Evolutionary conservation across 2,797 vertebrate species (phyloP).

Genomic region (Cynodonichthys magdalenae): DNA sequence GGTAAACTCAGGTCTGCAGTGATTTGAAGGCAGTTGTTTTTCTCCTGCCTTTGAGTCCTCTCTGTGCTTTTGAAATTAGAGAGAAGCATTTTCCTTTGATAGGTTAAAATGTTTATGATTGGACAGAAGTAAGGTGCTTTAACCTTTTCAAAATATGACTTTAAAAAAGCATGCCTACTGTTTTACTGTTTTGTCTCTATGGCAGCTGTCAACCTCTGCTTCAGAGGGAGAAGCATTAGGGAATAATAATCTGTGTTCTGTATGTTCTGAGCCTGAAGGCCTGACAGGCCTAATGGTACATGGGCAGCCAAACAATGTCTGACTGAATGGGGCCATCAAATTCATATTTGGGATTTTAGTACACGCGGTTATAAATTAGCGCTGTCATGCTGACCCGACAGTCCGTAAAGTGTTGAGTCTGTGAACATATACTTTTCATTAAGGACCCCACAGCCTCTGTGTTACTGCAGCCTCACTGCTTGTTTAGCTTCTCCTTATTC

Average conservation of each 20-base stretch:
- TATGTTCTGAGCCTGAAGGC: conserved; percentile 64
- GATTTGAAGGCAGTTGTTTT: conserved; percentile 2
- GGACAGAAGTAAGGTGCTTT: conserved; percentile 11
- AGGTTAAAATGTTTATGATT: conserved; percentile 29
- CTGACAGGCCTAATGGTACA: conserved; percentile 62
- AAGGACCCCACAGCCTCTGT: conserved; percentile 14
- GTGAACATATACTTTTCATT: conserved; percentile 34
- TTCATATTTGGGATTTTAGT: conserved; percentile 53
- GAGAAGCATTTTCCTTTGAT: conserved; percentile 22
- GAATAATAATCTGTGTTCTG: conserved; percentile 60
- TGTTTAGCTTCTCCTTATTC: conserved; percentile 38
- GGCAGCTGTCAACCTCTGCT: conserved; percentile 66
- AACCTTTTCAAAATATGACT: conserved; percentile 2
- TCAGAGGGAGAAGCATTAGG: conserved; percentile 49
- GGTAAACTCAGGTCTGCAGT: not conserved
- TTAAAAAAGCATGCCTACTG: conserved; percentile 35
- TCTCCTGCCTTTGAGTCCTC: conserved; percentile 17
- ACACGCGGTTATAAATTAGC: conserved; percentile 42
- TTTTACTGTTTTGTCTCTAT: conserved; percentile 53
- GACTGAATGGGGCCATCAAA: conserved; percentile 74
- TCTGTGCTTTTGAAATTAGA: conserved; percentile 25
- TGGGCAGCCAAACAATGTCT: conserved; percentile 61
- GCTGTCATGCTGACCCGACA: conserved; percentile 19
- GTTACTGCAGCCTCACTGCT: conserved; percentile 40
- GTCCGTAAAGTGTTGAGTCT: conserved; percentile 18